Percentiles rank a stretch among this genome's conserved stretches.
These are phyloP conservation scores for Ceuthmochares aereus DNA, from an alignment of 2,113 vertebrate genomes.

Conservation along the genomic window DNA sequence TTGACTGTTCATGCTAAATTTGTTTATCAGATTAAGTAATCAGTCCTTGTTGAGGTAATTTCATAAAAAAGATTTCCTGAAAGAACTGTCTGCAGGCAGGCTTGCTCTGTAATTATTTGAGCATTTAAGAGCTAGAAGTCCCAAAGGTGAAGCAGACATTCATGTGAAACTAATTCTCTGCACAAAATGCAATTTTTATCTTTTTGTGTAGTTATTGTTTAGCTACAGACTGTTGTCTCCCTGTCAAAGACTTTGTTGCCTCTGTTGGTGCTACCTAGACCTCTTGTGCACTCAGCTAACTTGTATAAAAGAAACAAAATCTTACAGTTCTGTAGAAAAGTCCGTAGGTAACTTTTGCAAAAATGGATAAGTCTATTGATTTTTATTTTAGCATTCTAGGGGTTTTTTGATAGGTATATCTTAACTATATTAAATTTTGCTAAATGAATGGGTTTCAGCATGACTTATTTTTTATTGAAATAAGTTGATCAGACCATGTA, in stretches of 20 bases:
- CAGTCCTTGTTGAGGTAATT: conserved; percentile 45
- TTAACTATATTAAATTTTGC: not conserved
- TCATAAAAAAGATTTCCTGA: conserved; percentile 31
- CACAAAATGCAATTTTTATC: not conserved
- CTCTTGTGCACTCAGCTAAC: not conserved
- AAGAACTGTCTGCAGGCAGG: conserved; percentile 48
- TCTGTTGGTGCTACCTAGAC: not conserved
- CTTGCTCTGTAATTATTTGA: conserved; percentile 59
- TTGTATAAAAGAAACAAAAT: not conserved
- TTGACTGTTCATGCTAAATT: conserved; percentile 56
- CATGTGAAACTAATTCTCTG: conserved; percentile 59
- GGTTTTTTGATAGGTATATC: not conserved
- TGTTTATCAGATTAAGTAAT: conserved; percentile 68
- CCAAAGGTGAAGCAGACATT: conserved; percentile 75
- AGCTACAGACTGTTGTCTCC: not conserved
- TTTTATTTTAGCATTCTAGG: not conserved
- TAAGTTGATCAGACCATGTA: not conserved
- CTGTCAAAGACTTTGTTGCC: not conserved
- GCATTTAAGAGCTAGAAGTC: conserved; percentile 74
- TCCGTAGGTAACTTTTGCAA: not conserved
- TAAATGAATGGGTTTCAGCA: not conserved
- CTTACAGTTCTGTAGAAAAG: not conserved
- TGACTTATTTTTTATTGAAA: not conserved
- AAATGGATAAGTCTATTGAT: not conserved
- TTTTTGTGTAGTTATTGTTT: not conserved